phyloP scores from a whole-genome alignment of 2,888 invertebrate genomes.

The Sisyra nigra region DNA sequence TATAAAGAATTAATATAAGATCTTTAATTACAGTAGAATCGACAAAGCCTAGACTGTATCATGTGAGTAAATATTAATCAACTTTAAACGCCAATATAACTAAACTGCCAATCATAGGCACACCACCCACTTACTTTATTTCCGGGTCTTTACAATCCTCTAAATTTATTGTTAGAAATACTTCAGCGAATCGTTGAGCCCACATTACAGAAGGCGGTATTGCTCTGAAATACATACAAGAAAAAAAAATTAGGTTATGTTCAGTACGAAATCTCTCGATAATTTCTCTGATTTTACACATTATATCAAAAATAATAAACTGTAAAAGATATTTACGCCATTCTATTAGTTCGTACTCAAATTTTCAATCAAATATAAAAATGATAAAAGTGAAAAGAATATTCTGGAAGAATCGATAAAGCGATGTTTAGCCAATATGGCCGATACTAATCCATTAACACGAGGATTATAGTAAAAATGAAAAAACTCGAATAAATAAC shows the following conservation, averaged over 20 bases:
- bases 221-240: conserved; percentile 28
- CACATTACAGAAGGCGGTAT: conserved; percentile 76
- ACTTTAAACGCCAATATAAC: no score
- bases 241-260: conserved; percentile 9
- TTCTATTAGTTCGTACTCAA: not conserved
- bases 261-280: not conserved
- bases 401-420: conserved; percentile 6
- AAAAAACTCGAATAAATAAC: not conserved
- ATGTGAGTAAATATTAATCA: no score
- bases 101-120: no score
- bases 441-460: conserved; percentile 1
- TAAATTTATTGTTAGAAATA: conserved; percentile 80
- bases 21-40: no score
- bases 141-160: conserved; percentile 77
- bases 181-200: conserved; percentile 75
- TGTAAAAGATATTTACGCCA: not conserved
- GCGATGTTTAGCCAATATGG: conserved; percentile 7
- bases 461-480: conserved; percentile 1
- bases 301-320: not conserved
- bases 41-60: no score
- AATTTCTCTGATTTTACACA: not conserved
- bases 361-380: no score
- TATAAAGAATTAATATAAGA: no score
- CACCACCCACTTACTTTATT: conserved; percentile 59
- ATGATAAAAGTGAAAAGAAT: conserved; percentile 1